Conservation (phyloP, 2,888 invertebrate species). For the Nomada hirtipes region DNA sequence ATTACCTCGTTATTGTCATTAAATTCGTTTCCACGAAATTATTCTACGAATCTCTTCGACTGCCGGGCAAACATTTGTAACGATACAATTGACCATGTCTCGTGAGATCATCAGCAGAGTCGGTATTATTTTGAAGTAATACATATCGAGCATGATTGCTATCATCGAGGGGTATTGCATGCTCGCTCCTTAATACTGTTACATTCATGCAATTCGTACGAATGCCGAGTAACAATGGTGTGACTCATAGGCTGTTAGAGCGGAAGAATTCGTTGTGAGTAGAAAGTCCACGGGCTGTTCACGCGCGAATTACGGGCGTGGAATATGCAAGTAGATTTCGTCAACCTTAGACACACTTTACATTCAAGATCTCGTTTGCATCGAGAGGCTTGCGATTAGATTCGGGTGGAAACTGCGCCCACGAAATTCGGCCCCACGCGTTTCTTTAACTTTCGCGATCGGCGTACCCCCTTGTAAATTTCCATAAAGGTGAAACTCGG, state of each 20-base stretch:
- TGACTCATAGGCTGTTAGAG: slow-evolving; percentile 53
- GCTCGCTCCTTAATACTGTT: slow-evolving; percentile 20
- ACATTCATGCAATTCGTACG: slow-evolving; percentile 39
- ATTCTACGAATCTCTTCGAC: too few species aligned
- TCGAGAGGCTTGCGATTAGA: neutral
- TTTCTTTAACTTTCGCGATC: neutral
- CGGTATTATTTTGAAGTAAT: neutral
- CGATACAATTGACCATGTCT: too few species aligned
- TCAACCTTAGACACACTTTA: slow-evolving; percentile 7
- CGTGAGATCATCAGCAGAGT: too few species aligned
- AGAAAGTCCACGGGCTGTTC: slow-evolving; percentile 54
- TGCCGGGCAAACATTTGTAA: too few species aligned
- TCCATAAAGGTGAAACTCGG: neutral
- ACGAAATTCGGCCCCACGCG: neutral
- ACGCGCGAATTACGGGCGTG: slow-evolving; percentile 24
- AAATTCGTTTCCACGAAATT: too few species aligned
- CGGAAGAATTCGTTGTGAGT: slow-evolving; percentile 47
- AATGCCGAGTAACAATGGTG: slow-evolving; percentile 43
- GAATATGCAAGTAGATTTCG: slow-evolving; percentile 54
- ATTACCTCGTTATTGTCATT: too few species aligned
- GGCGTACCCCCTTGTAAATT: neutral
- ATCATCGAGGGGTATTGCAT: slow-evolving; percentile 14
- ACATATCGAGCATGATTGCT: neutral
- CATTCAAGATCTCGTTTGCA: slow-evolving; percentile 1
- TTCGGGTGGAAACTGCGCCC: neutral